These are phyloP conservation scores for Fregetta grallaria DNA, from an alignment of 2,113 vertebrate genomes.

Conservation along the genomic window DNA sequence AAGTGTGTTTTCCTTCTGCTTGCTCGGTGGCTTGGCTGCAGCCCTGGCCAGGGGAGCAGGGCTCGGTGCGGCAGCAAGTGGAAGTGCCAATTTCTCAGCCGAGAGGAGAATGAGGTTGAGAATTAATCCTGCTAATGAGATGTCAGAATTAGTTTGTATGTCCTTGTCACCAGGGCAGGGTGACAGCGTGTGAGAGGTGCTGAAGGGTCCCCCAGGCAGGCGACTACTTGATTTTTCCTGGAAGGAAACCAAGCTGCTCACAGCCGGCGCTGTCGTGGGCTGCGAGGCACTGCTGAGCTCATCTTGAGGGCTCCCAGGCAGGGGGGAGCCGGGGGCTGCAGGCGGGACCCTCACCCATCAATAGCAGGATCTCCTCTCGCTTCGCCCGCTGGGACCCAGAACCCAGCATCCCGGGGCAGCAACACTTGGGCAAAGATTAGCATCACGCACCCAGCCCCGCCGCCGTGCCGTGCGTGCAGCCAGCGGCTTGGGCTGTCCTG, in stretches of 20 bases:
- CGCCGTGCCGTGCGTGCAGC: accelerated
- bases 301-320: neutral
- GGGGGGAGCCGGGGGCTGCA: accelerated
- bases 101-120: neutral
- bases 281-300: accelerated
- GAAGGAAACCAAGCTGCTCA: neutral
- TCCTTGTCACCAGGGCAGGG: conserved; percentile 12
- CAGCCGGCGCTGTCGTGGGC: accelerated
- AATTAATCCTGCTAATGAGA: conserved; percentile 35
- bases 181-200: neutral
- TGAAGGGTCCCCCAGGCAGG: neutral
- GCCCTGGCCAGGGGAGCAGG: neutral
- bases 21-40: accelerated
- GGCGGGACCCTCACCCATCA: neutral
- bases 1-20: neutral
- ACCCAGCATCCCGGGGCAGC: accelerated
- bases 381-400: accelerated
- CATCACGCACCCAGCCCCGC: neutral
- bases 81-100: neutral
- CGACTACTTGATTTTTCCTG: neutral
- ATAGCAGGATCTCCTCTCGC: neutral
- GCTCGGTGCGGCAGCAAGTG: accelerated
- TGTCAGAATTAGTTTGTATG: conserved; percentile 22
- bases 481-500: neutral
- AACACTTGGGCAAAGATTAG: accelerated